phyloP scores from a whole-genome alignment of 2,113 vertebrate genomes.

The Myotis lucifugus region DNA sequence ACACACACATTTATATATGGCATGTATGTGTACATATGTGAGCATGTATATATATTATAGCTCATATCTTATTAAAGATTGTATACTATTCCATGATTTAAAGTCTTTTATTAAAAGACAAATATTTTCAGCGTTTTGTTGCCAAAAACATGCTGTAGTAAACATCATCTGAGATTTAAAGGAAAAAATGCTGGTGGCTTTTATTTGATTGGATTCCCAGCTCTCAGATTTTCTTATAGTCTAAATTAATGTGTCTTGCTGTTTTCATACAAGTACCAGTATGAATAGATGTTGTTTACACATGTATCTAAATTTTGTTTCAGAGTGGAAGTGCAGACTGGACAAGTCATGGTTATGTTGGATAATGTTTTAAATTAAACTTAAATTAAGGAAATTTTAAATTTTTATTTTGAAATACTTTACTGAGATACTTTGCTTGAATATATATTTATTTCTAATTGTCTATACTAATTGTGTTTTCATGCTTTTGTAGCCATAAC shows the following conservation, averaged over 20 bases:
- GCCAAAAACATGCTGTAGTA: not conserved
- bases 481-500: not conserved
- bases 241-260: slow-evolving; percentile 30
- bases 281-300: slow-evolving; percentile 34
- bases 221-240: slow-evolving; percentile 38
- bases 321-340: not conserved
- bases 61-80: slow-evolving; percentile 45
- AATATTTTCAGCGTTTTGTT: not conserved
- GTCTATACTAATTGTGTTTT: slow-evolving; percentile 20
- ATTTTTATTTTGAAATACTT: slow-evolving; percentile 44
- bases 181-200: slow-evolving; percentile 31
- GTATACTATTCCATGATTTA: slow-evolving; percentile 10
- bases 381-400: not conserved
- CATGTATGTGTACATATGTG: not conserved
- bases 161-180: slow-evolving; percentile 43
- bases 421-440: slow-evolving; percentile 34
- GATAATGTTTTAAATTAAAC: slow-evolving; percentile 8
- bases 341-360: not conserved
- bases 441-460: slow-evolving; percentile 49
- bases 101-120: slow-evolving; percentile 34
- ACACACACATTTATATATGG: not conserved
- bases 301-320: slow-evolving; percentile 32
- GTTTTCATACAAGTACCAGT: slow-evolving; percentile 44
- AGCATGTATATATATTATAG: not conserved
- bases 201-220: not conserved